Conservation (phyloP, 2,797 vertebrate genomes). For the Myoxocephalus aenaeus region DNA sequence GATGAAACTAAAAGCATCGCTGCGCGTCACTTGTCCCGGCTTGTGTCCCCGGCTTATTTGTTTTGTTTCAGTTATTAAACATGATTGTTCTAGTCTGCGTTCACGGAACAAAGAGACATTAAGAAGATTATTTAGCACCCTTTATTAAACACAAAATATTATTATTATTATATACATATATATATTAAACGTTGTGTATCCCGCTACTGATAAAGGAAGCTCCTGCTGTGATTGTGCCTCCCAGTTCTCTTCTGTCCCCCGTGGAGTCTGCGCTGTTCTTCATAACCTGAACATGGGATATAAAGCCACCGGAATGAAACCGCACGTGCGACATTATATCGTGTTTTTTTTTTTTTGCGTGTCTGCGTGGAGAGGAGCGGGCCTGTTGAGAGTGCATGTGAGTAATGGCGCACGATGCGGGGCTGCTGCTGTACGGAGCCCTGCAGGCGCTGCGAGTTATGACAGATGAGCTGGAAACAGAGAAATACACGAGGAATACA, state of each 20-base stretch:
- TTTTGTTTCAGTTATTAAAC: not conserved
- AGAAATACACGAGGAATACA: slow-evolving; percentile 38
- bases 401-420: slow-evolving; percentile 49
- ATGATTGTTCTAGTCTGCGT: not conserved
- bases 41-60: not conserved
- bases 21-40: not conserved
- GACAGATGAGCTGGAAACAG: slow-evolving; percentile 66
- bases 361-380: slow-evolving; percentile 18
- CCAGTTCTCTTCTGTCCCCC: not conserved
- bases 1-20: slow-evolving; percentile 15
- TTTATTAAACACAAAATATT: not conserved
- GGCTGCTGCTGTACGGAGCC: slow-evolving; percentile 49
- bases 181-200: not conserved
- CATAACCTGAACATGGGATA: slow-evolving; percentile 42
- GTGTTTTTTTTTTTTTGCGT: not conserved
- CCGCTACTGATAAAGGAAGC: not conserved
- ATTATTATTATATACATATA: not conserved
- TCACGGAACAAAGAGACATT: not conserved
- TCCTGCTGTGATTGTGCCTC: not conserved
- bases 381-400: slow-evolving; percentile 43
- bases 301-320: slow-evolving; percentile 11
- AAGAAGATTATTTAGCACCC: not conserved
- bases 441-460: slow-evolving; percentile 54
- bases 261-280: slow-evolving; percentile 11
- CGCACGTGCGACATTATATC: not conserved